Evolutionary conservation across 2,113 vertebrate species (phyloP), one percentile per base, ranked within the genome.

Genomic region (Gadus macrocephalus): DNA sequence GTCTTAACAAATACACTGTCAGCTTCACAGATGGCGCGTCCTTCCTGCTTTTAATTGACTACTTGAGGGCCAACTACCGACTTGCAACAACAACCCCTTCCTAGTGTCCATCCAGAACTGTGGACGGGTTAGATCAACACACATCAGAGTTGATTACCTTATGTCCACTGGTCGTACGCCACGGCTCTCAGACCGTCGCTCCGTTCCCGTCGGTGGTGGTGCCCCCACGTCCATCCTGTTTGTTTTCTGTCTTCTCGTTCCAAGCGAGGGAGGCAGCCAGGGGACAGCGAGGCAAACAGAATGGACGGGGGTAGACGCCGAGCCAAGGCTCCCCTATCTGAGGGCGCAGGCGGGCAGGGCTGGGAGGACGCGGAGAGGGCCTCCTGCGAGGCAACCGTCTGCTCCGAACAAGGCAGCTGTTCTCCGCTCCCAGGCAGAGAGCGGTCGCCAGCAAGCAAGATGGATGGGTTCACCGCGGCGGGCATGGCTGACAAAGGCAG

Each of bases 371-470:
- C 62, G 14, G 68, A 77, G 68, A 78, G 72, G 74, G 77, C 75
- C 73, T 85, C 88, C 85, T 83, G 81, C 61, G 8, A 80, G 81
- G 81, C 72, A 81, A 64, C 89, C 84, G 88, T 87, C 88, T 88
- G 88, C 76, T 88, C 83, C 83, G 80, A 84, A 86, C 82, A 64
- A 76, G 67, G 76, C 88, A 87, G 88, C 88, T 89, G 89, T 84
- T 86, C 81, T 53, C 74, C 66, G 69, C 80, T 78, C 85, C 15
- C 55, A 78, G 28, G 71, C 69, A 66, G 65, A 31, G 64, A 38
- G 38, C 70, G 56, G 20, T 22, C 76, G 82, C 81, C 82, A 86
- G 74, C 71, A 68, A 66, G 71, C 19, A 68, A 73, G 73, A 75
- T 69, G 73, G 70, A 71, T 67, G 61, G 73, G 60, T 69, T 76